Conservation (phyloP, 2,797 vertebrate genomes). For the Halcyon chelicuti region DNA sequence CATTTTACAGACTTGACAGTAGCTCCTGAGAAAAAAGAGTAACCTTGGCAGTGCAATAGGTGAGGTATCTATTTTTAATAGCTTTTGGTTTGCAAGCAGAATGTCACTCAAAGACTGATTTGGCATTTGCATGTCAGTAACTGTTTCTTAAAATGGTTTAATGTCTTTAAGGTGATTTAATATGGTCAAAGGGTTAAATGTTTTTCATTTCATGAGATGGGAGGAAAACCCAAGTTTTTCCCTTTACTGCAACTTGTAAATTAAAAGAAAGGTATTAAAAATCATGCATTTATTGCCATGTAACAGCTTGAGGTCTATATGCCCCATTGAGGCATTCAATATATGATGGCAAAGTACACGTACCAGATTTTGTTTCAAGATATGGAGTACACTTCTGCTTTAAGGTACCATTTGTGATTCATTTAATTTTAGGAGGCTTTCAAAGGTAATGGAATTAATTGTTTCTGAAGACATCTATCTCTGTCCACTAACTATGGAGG, state of each 20-base stretch:
- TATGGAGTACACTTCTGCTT: not conserved
- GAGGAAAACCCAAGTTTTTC: not conserved
- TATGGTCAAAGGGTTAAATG: not conserved
- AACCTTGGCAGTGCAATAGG: not conserved
- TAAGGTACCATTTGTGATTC: not conserved
- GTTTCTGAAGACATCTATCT: not conserved
- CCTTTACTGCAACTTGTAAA: not conserved
- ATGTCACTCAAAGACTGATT: slow-evolving; percentile 27
- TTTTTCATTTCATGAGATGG: not conserved
- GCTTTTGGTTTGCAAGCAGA: not conserved
- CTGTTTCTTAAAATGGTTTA: slow-evolving; percentile 16
- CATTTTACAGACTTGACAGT: slow-evolving; percentile 11
- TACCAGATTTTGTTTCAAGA: not conserved
- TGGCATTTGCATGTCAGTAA: not conserved
- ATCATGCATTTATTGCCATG: not conserved
- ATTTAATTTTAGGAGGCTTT: not conserved
- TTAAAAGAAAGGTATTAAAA: not conserved
- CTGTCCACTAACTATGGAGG: not conserved
- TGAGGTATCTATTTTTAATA: slow-evolving; percentile 50
- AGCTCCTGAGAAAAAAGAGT: slow-evolving; percentile 13
- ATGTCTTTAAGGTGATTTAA: not conserved
- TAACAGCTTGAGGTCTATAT: not conserved
- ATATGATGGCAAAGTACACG: not conserved
- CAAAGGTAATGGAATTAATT: not conserved
- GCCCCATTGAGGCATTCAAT: not conserved